Evolutionary conservation across 2,888 invertebrate genomes (phyloP).

Genomic region (Perithous albicinctus): DNA sequence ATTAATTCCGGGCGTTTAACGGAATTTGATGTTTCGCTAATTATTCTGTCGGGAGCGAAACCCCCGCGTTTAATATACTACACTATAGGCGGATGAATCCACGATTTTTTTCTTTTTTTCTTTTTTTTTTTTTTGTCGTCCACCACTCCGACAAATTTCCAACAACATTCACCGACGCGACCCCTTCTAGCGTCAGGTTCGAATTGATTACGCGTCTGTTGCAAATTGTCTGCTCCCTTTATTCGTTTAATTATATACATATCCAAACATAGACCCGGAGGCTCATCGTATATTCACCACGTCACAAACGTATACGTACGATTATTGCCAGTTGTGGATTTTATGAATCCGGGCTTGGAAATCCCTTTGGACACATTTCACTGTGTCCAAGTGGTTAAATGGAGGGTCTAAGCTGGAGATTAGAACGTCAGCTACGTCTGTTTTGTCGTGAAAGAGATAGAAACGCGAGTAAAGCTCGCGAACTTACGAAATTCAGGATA

Average conservation of each 20-base stretch:
- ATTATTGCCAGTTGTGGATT: neutral
- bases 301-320: neutral
- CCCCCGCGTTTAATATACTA: constrained; percentile 51
- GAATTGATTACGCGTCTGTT: constrained; percentile 63
- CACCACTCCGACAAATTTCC: constrained; percentile 36
- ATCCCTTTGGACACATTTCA: neutral
- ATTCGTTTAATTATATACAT: constrained; percentile 54
- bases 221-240: constrained; percentile 52
- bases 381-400: neutral
- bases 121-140: no score
- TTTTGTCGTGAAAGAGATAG: neutral
- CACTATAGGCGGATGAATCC: neutral
- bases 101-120: no score
- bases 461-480: neutral
- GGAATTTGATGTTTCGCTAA: constrained; percentile 82
- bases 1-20: constrained; percentile 82
- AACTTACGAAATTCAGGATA: constrained; percentile 16
- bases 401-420: constrained; percentile 36
- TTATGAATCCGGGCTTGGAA: neutral
- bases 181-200: constrained; percentile 44
- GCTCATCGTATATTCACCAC: neutral
- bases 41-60: constrained; percentile 79
- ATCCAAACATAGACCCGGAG: neutral
- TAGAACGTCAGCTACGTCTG: constrained; percentile 34
- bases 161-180: neutral